phyloP scores from a whole-genome alignment of 2,888 invertebrate species.

The Erebia aethiops region DNA sequence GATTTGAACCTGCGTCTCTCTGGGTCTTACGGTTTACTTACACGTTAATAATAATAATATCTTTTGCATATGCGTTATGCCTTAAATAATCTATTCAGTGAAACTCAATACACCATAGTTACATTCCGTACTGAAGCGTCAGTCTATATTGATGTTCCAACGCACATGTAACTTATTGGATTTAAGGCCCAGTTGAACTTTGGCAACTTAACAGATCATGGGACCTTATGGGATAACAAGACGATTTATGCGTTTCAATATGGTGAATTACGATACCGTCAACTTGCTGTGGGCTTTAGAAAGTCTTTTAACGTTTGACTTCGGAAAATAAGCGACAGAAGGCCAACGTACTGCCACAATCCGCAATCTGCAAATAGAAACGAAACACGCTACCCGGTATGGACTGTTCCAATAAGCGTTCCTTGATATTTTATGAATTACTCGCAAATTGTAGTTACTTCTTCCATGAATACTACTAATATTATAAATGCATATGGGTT shows the following conservation, averaged over 20 bases:
- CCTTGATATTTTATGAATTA: conserved; percentile 34
- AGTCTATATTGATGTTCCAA: not conserved
- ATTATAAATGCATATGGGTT: too few relatives aligned
- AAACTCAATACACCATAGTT: too few relatives aligned
- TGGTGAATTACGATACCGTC: not conserved
- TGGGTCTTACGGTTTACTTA: too few relatives aligned
- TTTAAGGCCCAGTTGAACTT: not conserved
- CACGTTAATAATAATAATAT: too few relatives aligned
- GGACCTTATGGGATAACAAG: conserved; percentile 5
- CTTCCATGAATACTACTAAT: too few relatives aligned
- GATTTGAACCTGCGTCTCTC: too few relatives aligned
- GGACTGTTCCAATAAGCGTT: conserved; percentile 61
- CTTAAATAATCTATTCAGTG: too few relatives aligned
- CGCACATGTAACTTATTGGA: not conserved
- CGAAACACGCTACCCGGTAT: conserved; percentile 74
- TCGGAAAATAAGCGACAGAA: conserved; percentile 70
- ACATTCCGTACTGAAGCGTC: too few relatives aligned
- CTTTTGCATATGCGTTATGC: too few relatives aligned
- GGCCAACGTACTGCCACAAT: conserved; percentile 73
- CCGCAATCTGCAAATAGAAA: conserved; percentile 74
- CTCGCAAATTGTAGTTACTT: not conserved
- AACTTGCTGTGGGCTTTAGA: conserved; percentile 12
- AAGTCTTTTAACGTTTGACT: conserved; percentile 33
- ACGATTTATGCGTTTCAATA: conserved; percentile 2
- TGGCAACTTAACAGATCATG: not conserved